phyloP scores from a whole-genome alignment of 1,140 invertebrate species.

The Drosophila malerkotliana region DNA sequence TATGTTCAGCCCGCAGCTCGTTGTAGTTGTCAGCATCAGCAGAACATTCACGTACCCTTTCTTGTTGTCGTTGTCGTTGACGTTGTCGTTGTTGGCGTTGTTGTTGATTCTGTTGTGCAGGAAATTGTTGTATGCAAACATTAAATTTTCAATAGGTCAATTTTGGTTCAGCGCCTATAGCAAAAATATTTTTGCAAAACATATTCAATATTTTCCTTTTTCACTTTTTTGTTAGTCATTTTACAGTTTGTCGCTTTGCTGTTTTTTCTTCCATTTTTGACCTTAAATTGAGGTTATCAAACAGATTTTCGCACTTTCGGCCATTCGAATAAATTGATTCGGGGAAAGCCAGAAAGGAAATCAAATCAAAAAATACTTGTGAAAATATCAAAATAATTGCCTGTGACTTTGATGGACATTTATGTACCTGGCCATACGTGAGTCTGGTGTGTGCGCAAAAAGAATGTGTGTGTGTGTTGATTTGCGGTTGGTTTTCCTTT shows the following conservation, averaged over 20 bases:
- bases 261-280: slow-evolving; percentile 12
- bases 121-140: slow-evolving; percentile 78
- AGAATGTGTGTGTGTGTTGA: slow-evolving; percentile 8
- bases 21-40: slow-evolving; percentile 68
- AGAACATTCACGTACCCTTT: slow-evolving; percentile 29
- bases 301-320: slow-evolving; percentile 58
- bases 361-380: slow-evolving; percentile 40
- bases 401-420: slow-evolving; percentile 37
- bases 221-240: slow-evolving; percentile 30
- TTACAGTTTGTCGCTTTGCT: slow-evolving; percentile 33
- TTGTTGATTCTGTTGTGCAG: slow-evolving; percentile 49
- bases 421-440: slow-evolving; percentile 38
- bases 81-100: slow-evolving; percentile 30
- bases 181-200: slow-evolving; percentile 35
- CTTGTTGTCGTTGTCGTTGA: slow-evolving; percentile 13
- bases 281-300: slow-evolving; percentile 46
- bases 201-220: slow-evolving; percentile 22
- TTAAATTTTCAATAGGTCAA: slow-evolving; percentile 74
- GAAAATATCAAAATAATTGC: slow-evolving; percentile 50
- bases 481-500: slow-evolving; percentile 32
- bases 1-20: slow-evolving; percentile 39
- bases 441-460: neutral
- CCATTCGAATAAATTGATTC: slow-evolving; percentile 47
- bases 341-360: slow-evolving; percentile 28
- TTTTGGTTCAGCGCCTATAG: slow-evolving; percentile 38